These are phyloP conservation scores for Bombyx mandarina DNA, from an alignment of 1,140 invertebrate species.

Conservation along the genomic window DNA sequence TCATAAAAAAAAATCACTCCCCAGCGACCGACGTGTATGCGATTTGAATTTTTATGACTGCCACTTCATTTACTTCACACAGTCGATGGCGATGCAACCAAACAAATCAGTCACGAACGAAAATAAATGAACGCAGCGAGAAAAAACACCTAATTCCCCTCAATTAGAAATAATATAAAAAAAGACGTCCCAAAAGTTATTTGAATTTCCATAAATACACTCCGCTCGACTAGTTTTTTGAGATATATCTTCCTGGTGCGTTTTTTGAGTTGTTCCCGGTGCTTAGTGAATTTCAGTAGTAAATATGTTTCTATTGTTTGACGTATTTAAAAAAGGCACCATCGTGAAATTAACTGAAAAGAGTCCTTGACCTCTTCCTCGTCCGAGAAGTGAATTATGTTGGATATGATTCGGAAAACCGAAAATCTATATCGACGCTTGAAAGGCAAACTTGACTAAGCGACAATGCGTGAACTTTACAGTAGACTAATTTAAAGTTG, in stretches of 20 bases:
- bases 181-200: conserved; percentile 48
- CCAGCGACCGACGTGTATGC: conserved; percentile 10
- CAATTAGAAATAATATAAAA: conserved; percentile 32
- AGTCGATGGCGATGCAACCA: conserved; percentile 18
- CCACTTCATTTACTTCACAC: conserved; percentile 33
- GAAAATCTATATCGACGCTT: too few species aligned
- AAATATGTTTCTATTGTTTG: too few species aligned
- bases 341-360: too few species aligned
- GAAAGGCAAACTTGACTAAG: too few species aligned
- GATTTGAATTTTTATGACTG: conserved; percentile 18
- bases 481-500: too few species aligned
- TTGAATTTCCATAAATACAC: conserved; percentile 66
- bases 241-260: conserved; percentile 59
- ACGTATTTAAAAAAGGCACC: too few species aligned
- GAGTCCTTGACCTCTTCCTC: too few species aligned
- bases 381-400: too few species aligned
- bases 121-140: conserved; percentile 49
- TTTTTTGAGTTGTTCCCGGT: conserved; percentile 21
- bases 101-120: conserved; percentile 46
- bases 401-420: too few species aligned
- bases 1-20: conserved; percentile 12
- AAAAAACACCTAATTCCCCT: conserved; percentile 48
- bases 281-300: neutral
- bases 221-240: conserved; percentile 37
- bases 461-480: too few species aligned